These are phyloP conservation scores for Aethes cnicana DNA, from an alignment of 2,888 invertebrate species.

Conservation along the genomic window DNA sequence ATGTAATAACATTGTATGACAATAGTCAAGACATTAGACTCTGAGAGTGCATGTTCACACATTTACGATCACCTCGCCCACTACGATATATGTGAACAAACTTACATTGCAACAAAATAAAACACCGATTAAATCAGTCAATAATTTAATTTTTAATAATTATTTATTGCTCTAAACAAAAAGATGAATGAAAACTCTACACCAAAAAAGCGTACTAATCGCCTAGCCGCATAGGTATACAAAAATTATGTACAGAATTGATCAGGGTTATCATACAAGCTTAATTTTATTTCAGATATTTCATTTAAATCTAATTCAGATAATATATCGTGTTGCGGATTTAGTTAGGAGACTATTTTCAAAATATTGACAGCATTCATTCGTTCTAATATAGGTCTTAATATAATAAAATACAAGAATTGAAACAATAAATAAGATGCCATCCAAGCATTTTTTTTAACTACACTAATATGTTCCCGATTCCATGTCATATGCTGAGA, in stretches of 20 bases:
- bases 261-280: slow-evolving; percentile 7
- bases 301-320: slow-evolving; percentile 2
- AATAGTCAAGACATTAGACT: too few relatives aligned
- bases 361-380: neutral
- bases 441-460: too few relatives aligned
- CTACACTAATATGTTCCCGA: too few relatives aligned
- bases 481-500: too few relatives aligned
- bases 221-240: slow-evolving; percentile 58
- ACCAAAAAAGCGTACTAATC: slow-evolving; percentile 67
- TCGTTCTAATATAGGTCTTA: neutral
- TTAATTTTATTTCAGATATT: slow-evolving; percentile 9
- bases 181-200: slow-evolving; percentile 38
- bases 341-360: neutral
- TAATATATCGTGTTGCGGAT: neutral
- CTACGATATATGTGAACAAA: too few relatives aligned
- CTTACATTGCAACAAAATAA: slow-evolving; percentile 37
- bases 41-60: too few relatives aligned
- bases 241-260: slow-evolving; percentile 42
- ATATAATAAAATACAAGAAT: too few relatives aligned
- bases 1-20: too few relatives aligned
- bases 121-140: slow-evolving; percentile 52
- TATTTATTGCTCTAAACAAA: slow-evolving; percentile 57
- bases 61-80: too few relatives aligned
- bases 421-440: too few relatives aligned
- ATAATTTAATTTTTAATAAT: slow-evolving; percentile 69